Evolutionary conservation across 2,797 vertebrate species (phyloP), one percentile per base, ranked within the genome.

Genomic region (Tenualosa ilisha): DNA sequence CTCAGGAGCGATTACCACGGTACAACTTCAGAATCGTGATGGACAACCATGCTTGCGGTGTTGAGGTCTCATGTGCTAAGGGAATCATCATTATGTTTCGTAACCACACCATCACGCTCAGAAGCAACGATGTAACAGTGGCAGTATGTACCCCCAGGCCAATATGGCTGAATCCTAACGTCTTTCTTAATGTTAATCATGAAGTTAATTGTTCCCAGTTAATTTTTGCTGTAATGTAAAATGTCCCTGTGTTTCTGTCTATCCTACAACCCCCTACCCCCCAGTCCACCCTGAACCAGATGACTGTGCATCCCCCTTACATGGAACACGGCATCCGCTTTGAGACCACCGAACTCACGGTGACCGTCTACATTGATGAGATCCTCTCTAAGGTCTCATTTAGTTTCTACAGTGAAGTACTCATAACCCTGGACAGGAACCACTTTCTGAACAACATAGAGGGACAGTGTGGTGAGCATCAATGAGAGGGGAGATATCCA

Each of bases 381-480:
- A 88, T 96, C 20, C 94, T 31, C 31, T 31, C 31, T 31, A 31
- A 31, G 31, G 31, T 31, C 31, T 31, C 31, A 31, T 31, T 31
- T 31, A 31, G 93, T 40, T 95, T 94, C 24, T 89, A 88, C 15
- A 87, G 31, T 31, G 1, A 31, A 31, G 31, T 31, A 31, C 0
- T 96, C 31, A 31, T 95, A 87, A 94, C 22, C 86, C 85, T 96
- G 65, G 93, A 90, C 61, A 93, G 91, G 93, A 93, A 95, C 63
- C 26, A 94, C 84, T 96, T 96, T 85, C 0, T 40, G 11, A 90
- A 92, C 83, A 95, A 96, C 90, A 95, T 94, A 5, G 92, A 91
- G 81, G 95, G 95, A 81, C 95, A 95, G 86, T 96, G 94, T 84
- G 95, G 95, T 95, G 61, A 2, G 93, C 92, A 68, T 53, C 20